Evolutionary conservation across 1,140 invertebrate species (phyloP).

Genomic region (Eulimnadia texana): DNA sequence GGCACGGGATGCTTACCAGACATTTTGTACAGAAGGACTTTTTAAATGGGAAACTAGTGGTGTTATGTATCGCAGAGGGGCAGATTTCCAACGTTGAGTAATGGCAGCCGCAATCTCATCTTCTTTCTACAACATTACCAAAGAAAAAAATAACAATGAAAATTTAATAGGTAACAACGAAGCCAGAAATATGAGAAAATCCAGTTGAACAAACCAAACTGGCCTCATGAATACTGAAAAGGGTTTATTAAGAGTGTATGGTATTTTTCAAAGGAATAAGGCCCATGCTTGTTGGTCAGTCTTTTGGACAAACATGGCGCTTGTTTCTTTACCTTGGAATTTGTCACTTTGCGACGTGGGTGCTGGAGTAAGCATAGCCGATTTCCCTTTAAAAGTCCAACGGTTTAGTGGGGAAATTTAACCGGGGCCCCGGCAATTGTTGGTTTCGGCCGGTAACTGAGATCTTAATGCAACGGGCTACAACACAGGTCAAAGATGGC

Average conservation of each 20-base stretch:
- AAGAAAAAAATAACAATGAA: neutral
- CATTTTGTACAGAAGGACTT: neutral
- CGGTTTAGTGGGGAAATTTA: too few species aligned
- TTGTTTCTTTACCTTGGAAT: too few species aligned
- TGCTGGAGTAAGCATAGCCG: too few species aligned
- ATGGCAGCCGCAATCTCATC: neutral
- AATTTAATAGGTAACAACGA: neutral
- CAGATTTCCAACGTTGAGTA: neutral
- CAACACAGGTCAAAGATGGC: neutral
- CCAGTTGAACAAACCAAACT: too few species aligned
- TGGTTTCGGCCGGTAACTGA: neutral
- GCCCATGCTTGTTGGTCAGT: too few species aligned
- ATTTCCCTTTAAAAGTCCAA: too few species aligned
- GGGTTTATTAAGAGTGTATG: too few species aligned
- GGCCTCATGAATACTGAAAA: too few species aligned
- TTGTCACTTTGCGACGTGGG: too few species aligned
- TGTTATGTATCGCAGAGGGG: neutral
- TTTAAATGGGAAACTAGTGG: neutral
- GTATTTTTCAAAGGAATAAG: too few species aligned
- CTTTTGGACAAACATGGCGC: too few species aligned
- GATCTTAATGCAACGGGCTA: neutral
- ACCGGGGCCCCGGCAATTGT: neutral
- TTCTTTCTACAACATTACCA: neutral
- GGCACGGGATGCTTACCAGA: neutral
- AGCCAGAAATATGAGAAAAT: too few species aligned